Base-by-base conservation (phyloP, 1,140 invertebrate species). In the Radopholus similis region DNA sequence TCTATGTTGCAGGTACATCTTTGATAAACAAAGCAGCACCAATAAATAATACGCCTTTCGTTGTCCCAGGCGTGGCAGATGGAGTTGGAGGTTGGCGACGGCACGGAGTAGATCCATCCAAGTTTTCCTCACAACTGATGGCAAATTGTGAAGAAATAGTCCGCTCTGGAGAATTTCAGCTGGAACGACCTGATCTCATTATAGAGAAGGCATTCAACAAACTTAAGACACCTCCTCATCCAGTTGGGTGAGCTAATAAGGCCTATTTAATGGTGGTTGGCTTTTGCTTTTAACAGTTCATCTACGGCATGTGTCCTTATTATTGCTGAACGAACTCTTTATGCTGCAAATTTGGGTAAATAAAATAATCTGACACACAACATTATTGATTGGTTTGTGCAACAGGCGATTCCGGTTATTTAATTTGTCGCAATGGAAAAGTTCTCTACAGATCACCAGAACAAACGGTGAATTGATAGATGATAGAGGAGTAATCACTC, bases 41-140 rank as follows among this genome's bases (percentile, higher is more conserved):
- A n/a, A n/a, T n/a, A n/a, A n/a, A n/a, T 63, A 62, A 60, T 28
- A 3, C 34, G 18, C 30, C 1, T 56, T 69, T 65, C 44, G 58
- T 71, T 49, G 76, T 84, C 85, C 2, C 75, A 95, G 93, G 94
- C 79, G 92, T 97, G 71, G 95, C 95, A 57, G 95, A 97, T 85
- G 94, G 94, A 66, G 94, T 97, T 60, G 94, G 94, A 64, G 94
- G 94, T 55, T 97, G 94, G 94, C 87, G 93, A 77, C 89, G 90
- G 69, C 95, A 96, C 84, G 94, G 93, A n/a, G 91, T 97, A 64
- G 93, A 97, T 86, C 94, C 94, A 2, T 93, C 93, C 35, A 89
- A 91, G 80, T 97, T 97, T 85, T 93, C 93, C 18, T 88, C 88
- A 67, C 90, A 90, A 78, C 85, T 97, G 66, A 96, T 97, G 93